Evolutionary conservation across 2,797 vertebrate genomes (phyloP).

Genomic region (Sebastiscus albofasciatus): DNA sequence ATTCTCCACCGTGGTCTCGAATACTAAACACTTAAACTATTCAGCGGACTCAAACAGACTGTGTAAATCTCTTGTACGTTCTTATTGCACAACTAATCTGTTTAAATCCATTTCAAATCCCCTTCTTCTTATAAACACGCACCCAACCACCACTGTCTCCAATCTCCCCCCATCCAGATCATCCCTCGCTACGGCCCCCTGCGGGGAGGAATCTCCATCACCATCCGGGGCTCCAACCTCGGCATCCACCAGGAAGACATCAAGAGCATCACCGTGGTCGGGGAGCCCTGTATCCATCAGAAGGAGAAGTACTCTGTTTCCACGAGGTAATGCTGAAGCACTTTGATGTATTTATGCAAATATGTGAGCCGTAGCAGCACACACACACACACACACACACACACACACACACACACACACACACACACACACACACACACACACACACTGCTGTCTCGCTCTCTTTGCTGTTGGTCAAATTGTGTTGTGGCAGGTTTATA

Average conservation of each 20-base stretch:
- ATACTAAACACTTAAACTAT: conserved; percentile 42
- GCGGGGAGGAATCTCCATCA: conserved; percentile 90
- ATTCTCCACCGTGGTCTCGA: conserved; percentile 18
- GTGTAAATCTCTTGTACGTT: conserved; percentile 46
- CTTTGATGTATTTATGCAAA: conserved; percentile 8
- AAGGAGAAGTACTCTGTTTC: conserved; percentile 91
- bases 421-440: neutral
- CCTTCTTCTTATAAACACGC: conserved; percentile 30
- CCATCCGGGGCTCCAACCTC: conserved; percentile 94
- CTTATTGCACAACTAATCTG: conserved; percentile 47
- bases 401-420: neutral
- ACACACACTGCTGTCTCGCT: neutral
- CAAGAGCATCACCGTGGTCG: conserved; percentile 86
- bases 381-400: neutral
- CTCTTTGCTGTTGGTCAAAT: neutral
- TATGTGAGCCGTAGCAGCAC: neutral
- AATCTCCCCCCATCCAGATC: conserved; percentile 82
- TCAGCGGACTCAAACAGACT: conserved; percentile 31
- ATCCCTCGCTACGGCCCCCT: conserved; percentile 89
- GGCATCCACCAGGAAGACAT: conserved; percentile 91
- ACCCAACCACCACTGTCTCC: neutral
- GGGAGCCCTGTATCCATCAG: conserved; percentile 85
- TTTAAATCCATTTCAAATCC: conserved; percentile 54
- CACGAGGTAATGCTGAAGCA: conserved; percentile 85
- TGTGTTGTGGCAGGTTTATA: neutral